Conservation (phyloP, 2,888 invertebrate species). For the Leucania comma region DNA sequence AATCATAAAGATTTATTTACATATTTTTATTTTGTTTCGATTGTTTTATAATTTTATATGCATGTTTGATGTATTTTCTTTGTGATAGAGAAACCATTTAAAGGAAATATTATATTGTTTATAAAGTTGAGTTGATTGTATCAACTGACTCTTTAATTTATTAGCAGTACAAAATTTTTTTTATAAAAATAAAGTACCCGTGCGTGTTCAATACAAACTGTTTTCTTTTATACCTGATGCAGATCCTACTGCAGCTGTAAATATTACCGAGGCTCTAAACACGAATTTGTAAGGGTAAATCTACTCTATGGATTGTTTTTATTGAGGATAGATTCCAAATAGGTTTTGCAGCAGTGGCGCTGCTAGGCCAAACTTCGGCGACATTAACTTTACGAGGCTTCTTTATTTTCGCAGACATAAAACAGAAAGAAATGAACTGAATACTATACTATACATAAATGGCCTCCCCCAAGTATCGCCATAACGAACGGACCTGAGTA, state of each 20-base stretch:
- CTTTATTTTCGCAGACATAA: no score
- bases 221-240: background rate
- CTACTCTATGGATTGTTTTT: background rate
- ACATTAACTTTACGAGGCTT: no score
- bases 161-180: conserved; percentile 72
- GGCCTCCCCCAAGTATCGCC: no score
- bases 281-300: background rate
- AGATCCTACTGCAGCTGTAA: background rate
- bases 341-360: no score
- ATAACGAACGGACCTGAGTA: no score
- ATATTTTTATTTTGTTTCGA: conserved; percentile 8
- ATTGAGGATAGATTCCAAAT: no score
- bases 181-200: conserved; percentile 73
- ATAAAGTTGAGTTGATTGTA: conserved; percentile 56
- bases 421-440: no score
- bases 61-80: conserved; percentile 59
- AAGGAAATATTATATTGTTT: conserved; percentile 40
- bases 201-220: conserved; percentile 56
- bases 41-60: conserved; percentile 20
- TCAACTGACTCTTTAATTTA: conserved; percentile 69
- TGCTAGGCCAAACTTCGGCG: no score
- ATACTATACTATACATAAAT: no score
- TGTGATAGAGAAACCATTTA: conserved; percentile 68
- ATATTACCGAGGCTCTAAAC: no score
- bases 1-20: conserved; percentile 29